Conservation (phyloP, 2,113 vertebrate genomes). For the Motacilla alba region DNA sequence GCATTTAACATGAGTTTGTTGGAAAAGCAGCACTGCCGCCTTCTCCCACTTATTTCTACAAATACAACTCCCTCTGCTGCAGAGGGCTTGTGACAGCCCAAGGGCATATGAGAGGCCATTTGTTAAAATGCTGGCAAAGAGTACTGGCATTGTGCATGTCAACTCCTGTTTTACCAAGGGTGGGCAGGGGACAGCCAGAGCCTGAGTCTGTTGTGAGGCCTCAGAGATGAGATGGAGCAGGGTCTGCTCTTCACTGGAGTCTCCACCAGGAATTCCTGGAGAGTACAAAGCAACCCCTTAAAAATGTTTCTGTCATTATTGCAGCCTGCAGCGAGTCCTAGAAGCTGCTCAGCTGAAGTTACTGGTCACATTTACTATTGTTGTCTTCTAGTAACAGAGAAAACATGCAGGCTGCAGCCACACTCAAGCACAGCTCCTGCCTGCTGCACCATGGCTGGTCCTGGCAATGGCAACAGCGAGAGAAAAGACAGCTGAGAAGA, state of each 20-base stretch:
- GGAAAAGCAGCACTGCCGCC: background rate
- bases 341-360: background rate
- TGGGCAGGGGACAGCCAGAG: background rate
- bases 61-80: background rate
- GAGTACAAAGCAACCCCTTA: background rate
- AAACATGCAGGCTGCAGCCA: background rate
- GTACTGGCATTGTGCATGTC: background rate
- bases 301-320: background rate
- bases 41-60: background rate
- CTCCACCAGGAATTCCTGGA: background rate
- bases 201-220: background rate
- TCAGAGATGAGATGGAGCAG: background rate
- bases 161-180: background rate
- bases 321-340: background rate
- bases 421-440: background rate
- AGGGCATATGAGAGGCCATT: background rate
- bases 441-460: background rate
- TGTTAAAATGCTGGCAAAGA: background rate
- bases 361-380: accelerated
- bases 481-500: background rate
- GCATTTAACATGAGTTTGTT: background rate
- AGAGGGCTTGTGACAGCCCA: background rate
- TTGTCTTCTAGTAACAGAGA: background rate
- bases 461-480: background rate
- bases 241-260: background rate